phyloP scores from a whole-genome alignment of 92 coral and sea anemone genomes.

The Umimayanthus chanpuru region DNA sequence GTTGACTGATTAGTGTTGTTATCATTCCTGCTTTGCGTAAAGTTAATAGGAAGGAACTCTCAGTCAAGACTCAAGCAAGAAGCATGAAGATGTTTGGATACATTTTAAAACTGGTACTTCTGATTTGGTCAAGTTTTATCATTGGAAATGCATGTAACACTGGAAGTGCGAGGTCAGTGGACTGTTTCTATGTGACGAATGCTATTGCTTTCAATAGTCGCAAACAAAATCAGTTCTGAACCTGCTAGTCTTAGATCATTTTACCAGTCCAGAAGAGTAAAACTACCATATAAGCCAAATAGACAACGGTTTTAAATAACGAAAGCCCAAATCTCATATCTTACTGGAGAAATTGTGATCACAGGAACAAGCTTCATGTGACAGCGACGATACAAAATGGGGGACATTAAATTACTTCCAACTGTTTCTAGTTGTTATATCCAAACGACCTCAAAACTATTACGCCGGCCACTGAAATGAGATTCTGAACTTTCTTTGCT shows the following conservation, averaged over 20 bases:
- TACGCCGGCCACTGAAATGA: neutral
- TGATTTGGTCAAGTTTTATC: neutral
- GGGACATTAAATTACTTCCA: neutral
- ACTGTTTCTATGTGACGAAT: too few relatives aligned
- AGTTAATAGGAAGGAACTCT: neutral
- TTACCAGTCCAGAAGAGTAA: neutral
- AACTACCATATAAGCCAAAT: neutral
- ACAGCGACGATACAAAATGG: neutral
- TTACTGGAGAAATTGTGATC: neutral
- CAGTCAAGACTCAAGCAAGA: neutral
- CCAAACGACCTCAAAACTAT: neutral
- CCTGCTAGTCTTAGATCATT: neutral
- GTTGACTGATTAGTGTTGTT: too few relatives aligned
- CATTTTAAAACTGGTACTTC: neutral
- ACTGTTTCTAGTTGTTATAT: neutral
- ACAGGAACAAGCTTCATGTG: neutral
- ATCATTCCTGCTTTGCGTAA: neutral
- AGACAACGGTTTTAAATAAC: neutral
- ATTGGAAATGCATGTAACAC: neutral
- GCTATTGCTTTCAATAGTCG: neutral
- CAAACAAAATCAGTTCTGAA: neutral
- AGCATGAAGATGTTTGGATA: neutral
- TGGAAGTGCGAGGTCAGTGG: neutral
- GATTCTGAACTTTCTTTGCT: neutral
- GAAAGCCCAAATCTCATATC: neutral